Base-by-base conservation (phyloP, 2,888 invertebrate genomes). In the Euzophera pinguis region DNA sequence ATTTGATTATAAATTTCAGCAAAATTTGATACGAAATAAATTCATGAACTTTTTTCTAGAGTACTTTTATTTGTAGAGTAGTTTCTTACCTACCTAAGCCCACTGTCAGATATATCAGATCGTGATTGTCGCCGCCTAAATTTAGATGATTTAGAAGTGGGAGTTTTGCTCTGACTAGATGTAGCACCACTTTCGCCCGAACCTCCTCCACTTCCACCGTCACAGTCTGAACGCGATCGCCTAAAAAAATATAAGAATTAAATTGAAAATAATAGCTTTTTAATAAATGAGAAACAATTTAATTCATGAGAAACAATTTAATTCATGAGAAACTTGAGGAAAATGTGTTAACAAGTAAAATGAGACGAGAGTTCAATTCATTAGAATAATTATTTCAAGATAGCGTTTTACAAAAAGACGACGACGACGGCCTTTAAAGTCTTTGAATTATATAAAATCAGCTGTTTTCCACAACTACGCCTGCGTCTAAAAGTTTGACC, bases 141-240 rank as follows among this genome's bases (percentile, higher is more conserved):
- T 62, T 89, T 89, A 41, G 77, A 57, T 3, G 82, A 75, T 62
- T 88, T 88, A 14, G 71, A 66, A n/a, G 75, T 57, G 5, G 79
- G 73, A 2, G 79, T 71, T 67, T 87, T 88, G 62, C 82, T 82
- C 54, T 85, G 88, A 57, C 82, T 85, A 3, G 88, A 88, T 5
- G 89, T 86, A 22, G 89, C 88, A 10, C 85, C 87, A 62, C 90
- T 90, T 53, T 90, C 90, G 1, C 77, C 90, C 0, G 90, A 90
- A 0, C 85, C 88, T 14, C 80, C 84, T 14, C 76, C 88, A 58
- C 88, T 88, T 8, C 84, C 89, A 6, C 81, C 89, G 42, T 88
- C 89, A 57, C 82, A 85, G 55, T 86, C 87, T 3, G 86, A 84
- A 27, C 83, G 75, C 10, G 77, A 57, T 52, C 83, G 76, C 59